Conservation (phyloP, 1,140 invertebrate genomes). For the Drosophila pandora region DNA sequence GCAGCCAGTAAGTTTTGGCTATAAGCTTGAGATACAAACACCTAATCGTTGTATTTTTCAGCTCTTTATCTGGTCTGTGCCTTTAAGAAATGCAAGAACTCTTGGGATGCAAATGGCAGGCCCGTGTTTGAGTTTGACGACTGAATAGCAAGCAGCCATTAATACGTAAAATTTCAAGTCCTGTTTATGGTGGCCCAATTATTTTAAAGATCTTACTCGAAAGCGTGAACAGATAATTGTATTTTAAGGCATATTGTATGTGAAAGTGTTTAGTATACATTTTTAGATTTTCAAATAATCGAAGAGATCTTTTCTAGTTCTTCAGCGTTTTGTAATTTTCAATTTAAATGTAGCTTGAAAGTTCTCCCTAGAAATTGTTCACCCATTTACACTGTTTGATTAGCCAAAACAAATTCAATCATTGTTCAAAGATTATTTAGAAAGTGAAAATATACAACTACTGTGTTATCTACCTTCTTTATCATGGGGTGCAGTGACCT, state of each 20-base stretch:
- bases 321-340: no score
- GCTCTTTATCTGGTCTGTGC: constrained; percentile 93
- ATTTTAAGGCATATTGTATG: constrained; percentile 24
- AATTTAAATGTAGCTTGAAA: no score
- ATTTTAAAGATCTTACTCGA: constrained; percentile 26
- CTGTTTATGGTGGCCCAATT: constrained; percentile 5
- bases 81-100: constrained; percentile 91
- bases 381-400: no score
- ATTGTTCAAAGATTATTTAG: no score
- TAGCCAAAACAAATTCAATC: no score
- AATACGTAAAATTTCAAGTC: constrained; percentile 1
- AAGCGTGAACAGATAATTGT: constrained; percentile 35
- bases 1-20: constrained; percentile 89
- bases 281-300: constrained; percentile 1
- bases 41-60: constrained; percentile 84
- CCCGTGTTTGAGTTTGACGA: constrained; percentile 84
- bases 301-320: not conserved
- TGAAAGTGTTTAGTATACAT: constrained; percentile 3
- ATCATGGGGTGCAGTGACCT: no score
- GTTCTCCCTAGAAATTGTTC: no score
- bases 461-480: no score
- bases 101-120: constrained; percentile 87
- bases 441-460: no score
- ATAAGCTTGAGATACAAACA: not conserved
- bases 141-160: constrained; percentile 35